Percentiles rank a stretch among this genome's conserved stretches.
Evolutionary conservation across 2,797 vertebrate genomes (phyloP).

Genomic region (Hydrolagus colliei): DNA sequence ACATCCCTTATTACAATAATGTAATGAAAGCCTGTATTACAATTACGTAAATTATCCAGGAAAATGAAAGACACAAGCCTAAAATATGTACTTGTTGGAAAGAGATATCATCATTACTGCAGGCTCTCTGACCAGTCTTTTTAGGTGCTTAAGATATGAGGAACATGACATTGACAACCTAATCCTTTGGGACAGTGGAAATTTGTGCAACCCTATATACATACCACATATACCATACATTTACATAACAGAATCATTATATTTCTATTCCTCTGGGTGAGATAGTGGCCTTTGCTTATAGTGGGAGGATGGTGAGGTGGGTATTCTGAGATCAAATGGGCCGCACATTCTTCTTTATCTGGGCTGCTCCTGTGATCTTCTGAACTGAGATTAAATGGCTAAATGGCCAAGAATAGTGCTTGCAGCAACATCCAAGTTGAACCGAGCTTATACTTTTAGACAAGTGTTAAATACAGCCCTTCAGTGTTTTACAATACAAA

Average conservation of each 20-base stretch:
- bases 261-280: conserved; percentile 16
- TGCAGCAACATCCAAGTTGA: conserved; percentile 7
- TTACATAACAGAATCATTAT: conserved; percentile 26
- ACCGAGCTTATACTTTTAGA: neutral
- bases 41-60: conserved; percentile 13
- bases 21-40: conserved; percentile 3
- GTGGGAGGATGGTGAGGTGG: too few species aligned
- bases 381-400: conserved; percentile 20
- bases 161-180: conserved; percentile 7
- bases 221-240: conserved; percentile 13
- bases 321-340: too few species aligned
- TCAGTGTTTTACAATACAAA: neutral
- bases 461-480: neutral
- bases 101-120: conserved; percentile 23
- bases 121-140: conserved; percentile 15
- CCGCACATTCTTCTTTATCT: too few species aligned
- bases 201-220: conserved; percentile 13
- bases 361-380: neutral
- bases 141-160: neutral
- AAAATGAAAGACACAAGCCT: conserved; percentile 8
- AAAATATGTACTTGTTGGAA: conserved; percentile 17
- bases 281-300: conserved; percentile 10
- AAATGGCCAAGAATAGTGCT: neutral
- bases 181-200: conserved; percentile 1
- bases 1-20: too few species aligned